These are phyloP conservation scores for Drymodes brunneopygia DNA, from an alignment of 2,113 vertebrate species.

Conservation along the genomic window DNA sequence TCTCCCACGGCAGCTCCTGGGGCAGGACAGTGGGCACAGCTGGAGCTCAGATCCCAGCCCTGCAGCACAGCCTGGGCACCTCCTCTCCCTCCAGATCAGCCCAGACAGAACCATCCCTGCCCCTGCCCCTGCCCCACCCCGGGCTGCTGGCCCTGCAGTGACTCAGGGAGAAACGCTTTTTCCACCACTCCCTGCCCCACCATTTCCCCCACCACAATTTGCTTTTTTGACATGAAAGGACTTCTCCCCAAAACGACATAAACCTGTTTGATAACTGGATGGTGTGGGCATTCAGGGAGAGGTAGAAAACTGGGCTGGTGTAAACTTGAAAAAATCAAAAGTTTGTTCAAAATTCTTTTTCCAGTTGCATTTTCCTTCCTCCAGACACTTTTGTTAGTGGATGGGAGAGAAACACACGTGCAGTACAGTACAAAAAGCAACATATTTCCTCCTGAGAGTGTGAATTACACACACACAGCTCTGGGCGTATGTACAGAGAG, in stretches of 20 bases:
- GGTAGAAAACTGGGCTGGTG: background rate
- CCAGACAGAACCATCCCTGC: background rate
- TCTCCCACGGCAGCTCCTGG: background rate
- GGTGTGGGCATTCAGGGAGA: background rate
- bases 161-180: background rate
- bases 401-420: background rate
- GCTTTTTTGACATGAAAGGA: background rate
- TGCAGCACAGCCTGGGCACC: background rate
- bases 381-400: background rate
- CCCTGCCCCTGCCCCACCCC: background rate
- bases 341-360: background rate
- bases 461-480: background rate
- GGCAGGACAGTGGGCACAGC: fast-evolving
- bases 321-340: background rate
- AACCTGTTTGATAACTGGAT: background rate
- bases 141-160: background rate
- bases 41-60: background rate
- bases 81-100: background rate
- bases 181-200: background rate
- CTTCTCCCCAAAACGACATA: background rate
- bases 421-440: background rate
- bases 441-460: background rate
- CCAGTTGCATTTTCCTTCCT: background rate
- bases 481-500: fast-evolving
- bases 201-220: background rate